phyloP scores from a whole-genome alignment of 2,113 vertebrate genomes.

The Corythoichthys haematopterus region DNA sequence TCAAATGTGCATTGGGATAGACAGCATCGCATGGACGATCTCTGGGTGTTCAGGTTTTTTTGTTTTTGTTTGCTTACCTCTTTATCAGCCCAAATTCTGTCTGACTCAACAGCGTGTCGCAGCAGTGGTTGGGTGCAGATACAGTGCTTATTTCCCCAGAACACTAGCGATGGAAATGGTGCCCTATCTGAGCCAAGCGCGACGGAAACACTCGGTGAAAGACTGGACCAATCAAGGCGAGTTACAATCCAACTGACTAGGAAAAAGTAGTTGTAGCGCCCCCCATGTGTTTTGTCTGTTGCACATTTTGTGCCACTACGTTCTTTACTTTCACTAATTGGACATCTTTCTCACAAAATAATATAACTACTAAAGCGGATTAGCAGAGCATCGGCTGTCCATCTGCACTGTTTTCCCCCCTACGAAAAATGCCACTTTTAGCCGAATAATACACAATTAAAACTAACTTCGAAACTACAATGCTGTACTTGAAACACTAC shows the following conservation, averaged over 20 bases:
- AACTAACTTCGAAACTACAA: not conserved
- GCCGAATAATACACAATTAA: not conserved
- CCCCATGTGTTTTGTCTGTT: not conserved
- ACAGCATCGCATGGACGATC: not conserved
- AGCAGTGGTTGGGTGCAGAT: not conserved
- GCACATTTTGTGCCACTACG: not conserved
- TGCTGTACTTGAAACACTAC: not conserved
- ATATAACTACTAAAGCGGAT: too few species aligned
- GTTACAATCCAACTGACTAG: not conserved
- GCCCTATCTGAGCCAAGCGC: not conserved
- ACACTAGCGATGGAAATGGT: not conserved
- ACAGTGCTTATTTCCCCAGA: not conserved
- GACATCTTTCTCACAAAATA: not conserved
- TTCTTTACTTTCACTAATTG: not conserved
- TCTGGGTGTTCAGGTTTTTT: not conserved
- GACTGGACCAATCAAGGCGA: constrained; percentile 3
- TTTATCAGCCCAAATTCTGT: not conserved
- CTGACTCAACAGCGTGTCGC: not conserved
- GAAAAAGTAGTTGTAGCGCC: not conserved
- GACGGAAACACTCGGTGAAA: not conserved
- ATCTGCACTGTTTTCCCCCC: not conserved
- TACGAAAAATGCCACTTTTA: not conserved
- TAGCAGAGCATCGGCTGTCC: too few species aligned
- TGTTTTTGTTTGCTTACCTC: not conserved
- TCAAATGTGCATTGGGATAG: not conserved